Conservation (phyloP, 2,797 vertebrate genomes). For the Clarias pachynema region DNA sequence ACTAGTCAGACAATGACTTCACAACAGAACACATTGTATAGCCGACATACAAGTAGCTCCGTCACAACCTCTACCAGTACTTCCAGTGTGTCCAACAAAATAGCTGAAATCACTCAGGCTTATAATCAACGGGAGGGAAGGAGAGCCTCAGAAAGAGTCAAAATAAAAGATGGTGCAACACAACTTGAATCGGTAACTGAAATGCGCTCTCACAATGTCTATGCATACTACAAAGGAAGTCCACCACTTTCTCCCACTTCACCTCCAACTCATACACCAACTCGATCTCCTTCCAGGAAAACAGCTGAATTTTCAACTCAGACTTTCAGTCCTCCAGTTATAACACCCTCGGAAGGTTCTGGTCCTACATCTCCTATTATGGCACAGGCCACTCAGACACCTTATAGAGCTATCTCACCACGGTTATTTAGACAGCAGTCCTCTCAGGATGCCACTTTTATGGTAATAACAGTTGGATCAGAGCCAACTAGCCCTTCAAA, state of each 20-base stretch:
- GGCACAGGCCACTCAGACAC: slow-evolving; percentile 91
- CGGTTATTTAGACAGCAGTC: slow-evolving; percentile 86
- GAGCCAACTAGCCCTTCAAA: slow-evolving; percentile 84
- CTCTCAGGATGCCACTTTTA: slow-evolving; percentile 85
- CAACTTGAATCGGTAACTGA: slow-evolving; percentile 73
- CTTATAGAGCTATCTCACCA: slow-evolving; percentile 79
- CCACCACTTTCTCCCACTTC: slow-evolving; percentile 88
- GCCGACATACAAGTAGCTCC: slow-evolving; percentile 67
- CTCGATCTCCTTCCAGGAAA: slow-evolving; percentile 75
- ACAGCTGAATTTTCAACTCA: slow-evolving; percentile 94
- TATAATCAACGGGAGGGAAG: slow-evolving; percentile 81
- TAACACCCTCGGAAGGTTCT: slow-evolving; percentile 65
- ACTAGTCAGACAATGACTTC: slow-evolving; percentile 73
- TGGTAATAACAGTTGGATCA: slow-evolving; percentile 79
- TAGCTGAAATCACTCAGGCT: slow-evolving; percentile 83
- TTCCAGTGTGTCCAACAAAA: slow-evolving; percentile 78
- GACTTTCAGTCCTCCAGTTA: slow-evolving; percentile 78
- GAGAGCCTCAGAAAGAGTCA: slow-evolving; percentile 71
- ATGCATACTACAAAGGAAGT: slow-evolving; percentile 87
- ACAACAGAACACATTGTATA: slow-evolving; percentile 71
- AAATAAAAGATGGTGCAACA: slow-evolving; percentile 72
- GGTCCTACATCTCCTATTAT: slow-evolving; percentile 79
- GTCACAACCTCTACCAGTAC: slow-evolving; percentile 73
- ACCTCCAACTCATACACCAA: slow-evolving; percentile 87
- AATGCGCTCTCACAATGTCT: slow-evolving; percentile 75